Evolutionary conservation across 2,888 invertebrate species (phyloP).

Genomic region (Anagyrus pseudococci): DNA sequence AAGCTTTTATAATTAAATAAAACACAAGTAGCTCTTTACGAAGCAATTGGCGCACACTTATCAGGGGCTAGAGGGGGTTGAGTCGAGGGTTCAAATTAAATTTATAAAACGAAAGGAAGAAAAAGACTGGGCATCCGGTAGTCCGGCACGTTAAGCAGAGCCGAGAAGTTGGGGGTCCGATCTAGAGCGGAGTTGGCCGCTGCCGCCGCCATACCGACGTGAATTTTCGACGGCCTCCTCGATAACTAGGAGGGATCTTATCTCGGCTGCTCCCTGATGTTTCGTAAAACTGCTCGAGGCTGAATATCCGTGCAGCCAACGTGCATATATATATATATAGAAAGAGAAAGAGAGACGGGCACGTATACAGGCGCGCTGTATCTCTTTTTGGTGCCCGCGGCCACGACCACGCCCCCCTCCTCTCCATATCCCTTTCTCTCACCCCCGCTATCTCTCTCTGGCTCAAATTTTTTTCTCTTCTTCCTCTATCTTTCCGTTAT

Average conservation of each 20-base stretch:
- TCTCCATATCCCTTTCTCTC: background rate
- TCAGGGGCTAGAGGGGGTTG: background rate
- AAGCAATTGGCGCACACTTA: slow-evolving; percentile 34
- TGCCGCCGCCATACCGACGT: slow-evolving; percentile 5
- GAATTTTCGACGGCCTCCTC: slow-evolving; percentile 37
- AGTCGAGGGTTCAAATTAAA: slow-evolving; percentile 1
- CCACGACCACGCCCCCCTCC: slow-evolving; percentile 53
- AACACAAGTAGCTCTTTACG: slow-evolving; percentile 31
- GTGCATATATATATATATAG: slow-evolving; percentile 7
- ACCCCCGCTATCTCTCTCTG: slow-evolving; percentile 1
- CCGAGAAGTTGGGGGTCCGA: background rate
- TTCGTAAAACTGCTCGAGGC: slow-evolving; percentile 15
- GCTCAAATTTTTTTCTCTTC: background rate
- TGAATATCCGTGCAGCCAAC: slow-evolving; percentile 41
- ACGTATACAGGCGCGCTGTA: background rate
- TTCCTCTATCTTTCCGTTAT: slow-evolving; percentile 49
- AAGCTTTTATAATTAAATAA: slow-evolving; percentile 18
- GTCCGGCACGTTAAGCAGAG: background rate
- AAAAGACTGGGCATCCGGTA: background rate
- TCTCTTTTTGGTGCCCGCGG: slow-evolving; percentile 43
- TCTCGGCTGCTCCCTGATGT: slow-evolving; percentile 56
- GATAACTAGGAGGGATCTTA: slow-evolving; percentile 60
- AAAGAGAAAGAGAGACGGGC: slow-evolving; percentile 24
- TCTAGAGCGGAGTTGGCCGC: no score
- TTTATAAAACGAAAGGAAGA: slow-evolving; percentile 1